Evolutionary conservation across 2,113 vertebrate species (phyloP).

Genomic region (Clarias magur): DNA sequence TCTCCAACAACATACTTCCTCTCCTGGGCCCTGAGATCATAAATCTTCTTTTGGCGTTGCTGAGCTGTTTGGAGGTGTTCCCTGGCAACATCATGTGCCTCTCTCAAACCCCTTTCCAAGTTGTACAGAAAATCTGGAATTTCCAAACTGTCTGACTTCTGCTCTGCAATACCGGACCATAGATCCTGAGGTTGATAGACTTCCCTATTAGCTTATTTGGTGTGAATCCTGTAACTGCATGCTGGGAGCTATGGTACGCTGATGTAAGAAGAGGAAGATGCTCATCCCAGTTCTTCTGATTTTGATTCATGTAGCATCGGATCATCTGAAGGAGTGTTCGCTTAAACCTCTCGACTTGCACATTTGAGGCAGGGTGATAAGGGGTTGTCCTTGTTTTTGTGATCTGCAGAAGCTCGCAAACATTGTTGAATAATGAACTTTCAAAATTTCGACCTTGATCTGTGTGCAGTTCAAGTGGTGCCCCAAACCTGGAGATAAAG

Average conservation of each 20-base stretch:
- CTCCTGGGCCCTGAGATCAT: neutral
- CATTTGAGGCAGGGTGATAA: constrained; percentile 34
- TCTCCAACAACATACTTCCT: neutral
- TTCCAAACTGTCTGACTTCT: neutral
- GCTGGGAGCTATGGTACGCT: neutral
- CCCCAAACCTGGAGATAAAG: constrained; percentile 13
- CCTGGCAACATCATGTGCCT: neutral
- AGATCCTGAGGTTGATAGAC: neutral
- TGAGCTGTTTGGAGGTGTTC: neutral
- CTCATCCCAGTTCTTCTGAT: neutral
- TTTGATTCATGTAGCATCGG: neutral
- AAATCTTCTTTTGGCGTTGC: neutral
- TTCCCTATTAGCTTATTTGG: neutral
- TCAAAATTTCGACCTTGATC: constrained; percentile 36
- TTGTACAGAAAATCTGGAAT: neutral
- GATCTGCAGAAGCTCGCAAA: neutral
- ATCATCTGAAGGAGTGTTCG: constrained; percentile 5
- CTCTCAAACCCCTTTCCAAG: neutral
- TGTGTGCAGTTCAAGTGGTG: constrained; percentile 21
- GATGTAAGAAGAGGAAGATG: neutral
- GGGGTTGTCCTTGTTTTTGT: constrained; percentile 30
- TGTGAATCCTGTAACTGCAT: neutral
- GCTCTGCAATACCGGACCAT: neutral
- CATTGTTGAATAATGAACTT: neutral
- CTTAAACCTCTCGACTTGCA: constrained; percentile 32